These are phyloP conservation scores for Hystrix brachyura DNA, from an alignment of 2,113 vertebrate species.

Conservation along the genomic window DNA sequence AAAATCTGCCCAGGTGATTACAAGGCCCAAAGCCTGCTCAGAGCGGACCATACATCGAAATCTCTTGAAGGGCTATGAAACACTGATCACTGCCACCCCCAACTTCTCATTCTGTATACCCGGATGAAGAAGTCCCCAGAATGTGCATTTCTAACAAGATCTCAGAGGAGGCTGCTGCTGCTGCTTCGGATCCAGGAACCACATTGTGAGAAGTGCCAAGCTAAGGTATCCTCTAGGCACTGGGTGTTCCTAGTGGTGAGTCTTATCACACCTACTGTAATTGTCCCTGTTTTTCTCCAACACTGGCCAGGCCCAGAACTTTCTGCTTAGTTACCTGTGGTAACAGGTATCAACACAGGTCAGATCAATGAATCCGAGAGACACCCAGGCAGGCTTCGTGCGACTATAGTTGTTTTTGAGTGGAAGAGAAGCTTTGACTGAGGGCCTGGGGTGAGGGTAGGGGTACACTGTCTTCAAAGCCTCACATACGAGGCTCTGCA, in stretches of 20 bases:
- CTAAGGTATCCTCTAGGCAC: neutral
- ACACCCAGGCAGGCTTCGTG: neutral
- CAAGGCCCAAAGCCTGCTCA: neutral
- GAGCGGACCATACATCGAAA: neutral
- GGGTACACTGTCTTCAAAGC: neutral
- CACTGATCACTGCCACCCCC: neutral
- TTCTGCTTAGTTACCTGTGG: neutral
- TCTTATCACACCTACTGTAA: neutral
- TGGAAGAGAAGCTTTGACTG: neutral
- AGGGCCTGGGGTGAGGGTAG: neutral
- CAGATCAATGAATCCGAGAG: neutral
- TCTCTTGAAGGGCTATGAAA: neutral
- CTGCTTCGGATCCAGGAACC: no score
- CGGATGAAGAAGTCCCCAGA: neutral
- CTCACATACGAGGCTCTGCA: neutral
- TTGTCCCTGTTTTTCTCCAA: neutral
- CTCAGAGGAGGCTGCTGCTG: neutral
- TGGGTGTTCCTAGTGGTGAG: neutral
- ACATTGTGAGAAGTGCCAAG: neutral
- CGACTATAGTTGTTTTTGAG: neutral
- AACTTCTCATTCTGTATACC: neutral
- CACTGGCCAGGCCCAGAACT: neutral
- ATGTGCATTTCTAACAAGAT: neutral
- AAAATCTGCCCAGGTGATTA: neutral
- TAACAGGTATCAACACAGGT: neutral